Base-by-base conservation (phyloP, 1,140 invertebrate genomes). In the Drosophila nigromelanica region DNA sequence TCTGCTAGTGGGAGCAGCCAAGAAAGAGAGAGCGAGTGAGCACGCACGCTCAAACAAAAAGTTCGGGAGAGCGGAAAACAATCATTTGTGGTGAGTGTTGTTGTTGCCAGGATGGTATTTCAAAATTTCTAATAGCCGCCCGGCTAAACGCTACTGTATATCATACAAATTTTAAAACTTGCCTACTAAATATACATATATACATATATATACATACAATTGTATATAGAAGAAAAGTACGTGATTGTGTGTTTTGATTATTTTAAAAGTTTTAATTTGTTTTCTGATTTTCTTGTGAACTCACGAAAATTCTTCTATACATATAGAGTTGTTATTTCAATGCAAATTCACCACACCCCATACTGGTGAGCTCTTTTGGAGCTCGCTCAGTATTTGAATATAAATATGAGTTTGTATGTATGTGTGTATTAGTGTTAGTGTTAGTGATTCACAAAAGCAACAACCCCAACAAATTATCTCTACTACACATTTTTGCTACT, bases 401-500 rank as follows among this genome's bases (percentile, higher is more conserved):
- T 70, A 55, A 71, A 56, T 58, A 59, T 39, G 21, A 8, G 54
- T 39, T 30, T 56, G 18, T 33, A 30, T 70, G 63, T 70, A 45
- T 51, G 37, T 63, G 33, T 48, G 35, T 67, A 42, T 45, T 37
- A n/a, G 58, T 63, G 15, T 62, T 10, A 37, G 64, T 76, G 68
- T 79, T 78, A 76, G 76, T 76, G 76, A 78, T 76, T 78, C 76
- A 78, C 73, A 76, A 78, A 78, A 78, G 75, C 76, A 78, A 78
- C 77, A 80, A 77, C 77, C 77, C 77, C 70, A 74, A 69, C 66
- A 77, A 66, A 77, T 77, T 77, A 77, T 74, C 74, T 77, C 77
- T 80, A 80, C 74, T 77, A 77, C 75, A 80, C 59, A 69, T 77
- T 80, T 79, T 80, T 42, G 77, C 70, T 64, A 79, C 74, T 77